These are phyloP conservation scores for Marmota flaviventris DNA, from an alignment of 2,113 vertebrate species.

Conservation along the genomic window DNA sequence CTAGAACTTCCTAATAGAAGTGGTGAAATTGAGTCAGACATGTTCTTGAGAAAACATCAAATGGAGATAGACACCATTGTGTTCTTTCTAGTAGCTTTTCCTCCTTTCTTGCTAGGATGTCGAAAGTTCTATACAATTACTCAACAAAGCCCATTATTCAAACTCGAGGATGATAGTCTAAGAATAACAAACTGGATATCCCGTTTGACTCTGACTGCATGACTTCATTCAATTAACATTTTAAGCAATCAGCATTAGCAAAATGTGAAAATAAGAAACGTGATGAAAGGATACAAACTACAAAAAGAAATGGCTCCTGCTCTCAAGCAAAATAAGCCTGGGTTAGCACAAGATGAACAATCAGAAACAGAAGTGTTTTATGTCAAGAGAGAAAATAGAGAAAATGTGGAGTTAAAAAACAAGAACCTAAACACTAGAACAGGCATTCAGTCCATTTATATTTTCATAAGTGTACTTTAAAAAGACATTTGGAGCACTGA, in stretches of 20 bases:
- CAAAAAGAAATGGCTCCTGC: background rate
- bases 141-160: background rate
- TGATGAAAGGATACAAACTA: background rate
- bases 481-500: background rate
- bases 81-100: background rate
- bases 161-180: background rate
- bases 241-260: background rate
- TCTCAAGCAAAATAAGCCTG: background rate
- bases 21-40: background rate
- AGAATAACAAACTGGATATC: background rate
- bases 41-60: background rate
- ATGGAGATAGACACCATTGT: fast-evolving
- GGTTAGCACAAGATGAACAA: fast-evolving
- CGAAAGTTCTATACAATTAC: background rate
- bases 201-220: background rate
- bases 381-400: fast-evolving
- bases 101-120: background rate
- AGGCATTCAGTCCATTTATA: background rate
- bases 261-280: background rate
- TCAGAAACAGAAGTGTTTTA: background rate
- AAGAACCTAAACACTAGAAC: background rate
- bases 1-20: background rate
- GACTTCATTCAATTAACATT: background rate
- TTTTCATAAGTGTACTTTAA: background rate
- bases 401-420: background rate